Evolutionary conservation across 2,113 vertebrate genomes (phyloP).

Genomic region (Heterocephalus glaber): DNA sequence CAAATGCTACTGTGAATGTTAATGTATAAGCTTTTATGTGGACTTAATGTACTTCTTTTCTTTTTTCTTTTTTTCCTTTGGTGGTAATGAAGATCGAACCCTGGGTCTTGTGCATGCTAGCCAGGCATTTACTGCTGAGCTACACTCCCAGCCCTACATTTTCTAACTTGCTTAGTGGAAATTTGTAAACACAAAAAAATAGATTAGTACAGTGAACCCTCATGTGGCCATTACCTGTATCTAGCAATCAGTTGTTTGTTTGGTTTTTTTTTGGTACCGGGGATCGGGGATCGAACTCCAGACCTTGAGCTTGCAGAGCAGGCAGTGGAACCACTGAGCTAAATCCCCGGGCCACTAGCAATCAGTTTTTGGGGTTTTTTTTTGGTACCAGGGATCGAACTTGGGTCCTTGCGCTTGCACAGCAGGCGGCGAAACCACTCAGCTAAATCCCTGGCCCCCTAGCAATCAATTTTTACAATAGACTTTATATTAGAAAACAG

Average conservation of each 20-base stretch:
- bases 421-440: too few species aligned
- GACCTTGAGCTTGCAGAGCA: too few species aligned
- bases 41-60: not conserved
- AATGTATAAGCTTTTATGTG: not conserved
- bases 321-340: too few species aligned
- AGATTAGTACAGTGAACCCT: not conserved
- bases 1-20: not conserved
- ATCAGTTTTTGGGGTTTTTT: too few species aligned
- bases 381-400: too few species aligned
- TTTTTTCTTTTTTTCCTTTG: not conserved
- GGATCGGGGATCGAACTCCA: too few species aligned
- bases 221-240: not conserved
- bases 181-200: constrained; percentile 22
- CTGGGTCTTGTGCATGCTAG: not conserved
- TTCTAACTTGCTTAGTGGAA: not conserved
- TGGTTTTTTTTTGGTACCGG: too few species aligned
- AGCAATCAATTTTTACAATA: constrained; percentile 10
- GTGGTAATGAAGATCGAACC: not conserved
- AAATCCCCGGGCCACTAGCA: too few species aligned
- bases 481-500: not conserved
- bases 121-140: not conserved
- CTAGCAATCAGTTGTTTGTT: not conserved
- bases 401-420: too few species aligned
- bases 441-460: too few species aligned
- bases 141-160: not conserved